Percentiles rank a stretch among this genome's conserved stretches.
Conservation (phyloP, 2,888 invertebrate genomes). For the Caenorhabditis japonica region DNA sequence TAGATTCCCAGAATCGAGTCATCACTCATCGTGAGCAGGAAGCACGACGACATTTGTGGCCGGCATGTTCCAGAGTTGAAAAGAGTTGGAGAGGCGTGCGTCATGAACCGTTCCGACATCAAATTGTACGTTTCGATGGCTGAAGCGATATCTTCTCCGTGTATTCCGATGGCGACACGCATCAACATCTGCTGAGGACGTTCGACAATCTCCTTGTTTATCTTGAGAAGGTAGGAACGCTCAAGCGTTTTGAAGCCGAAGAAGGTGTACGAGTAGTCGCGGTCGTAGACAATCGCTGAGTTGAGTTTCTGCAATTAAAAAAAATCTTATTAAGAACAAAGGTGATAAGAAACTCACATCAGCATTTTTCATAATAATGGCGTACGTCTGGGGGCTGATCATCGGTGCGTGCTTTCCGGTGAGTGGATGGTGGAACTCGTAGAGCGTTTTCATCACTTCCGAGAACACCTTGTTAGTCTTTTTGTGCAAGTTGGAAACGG, state of each 20-base stretch:
- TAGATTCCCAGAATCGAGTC: conserved; percentile 82
- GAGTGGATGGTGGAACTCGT: conserved; percentile 84
- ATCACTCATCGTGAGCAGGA: conserved; percentile 91
- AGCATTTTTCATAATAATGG: conserved; percentile 88
- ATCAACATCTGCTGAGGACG: conserved; percentile 98
- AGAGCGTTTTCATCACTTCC: conserved; percentile 90
- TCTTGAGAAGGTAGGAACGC: conserved; percentile 91
- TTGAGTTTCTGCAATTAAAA: conserved; percentile 83
- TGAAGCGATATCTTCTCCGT: conserved; percentile 90
- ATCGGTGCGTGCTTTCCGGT: conserved; percentile 86
- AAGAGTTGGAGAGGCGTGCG: conserved; percentile 96
- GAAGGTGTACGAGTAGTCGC: conserved; percentile 96
- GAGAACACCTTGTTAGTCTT: conserved; percentile 88
- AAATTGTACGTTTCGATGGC: conserved; percentile 96
- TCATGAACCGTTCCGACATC: conserved; percentile 93
- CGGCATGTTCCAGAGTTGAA: conserved; percentile 91
- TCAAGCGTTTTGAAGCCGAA: conserved; percentile 99
- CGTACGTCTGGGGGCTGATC: conserved; percentile 88
- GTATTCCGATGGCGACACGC: conserved; percentile 96
- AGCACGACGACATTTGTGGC: conserved; percentile 94
- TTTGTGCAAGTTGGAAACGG: conserved; percentile 96
- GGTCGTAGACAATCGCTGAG: conserved; percentile 94
- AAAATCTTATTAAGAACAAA: not conserved
- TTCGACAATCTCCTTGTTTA: conserved; percentile 88
- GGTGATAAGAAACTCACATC: conserved; percentile 79